These are phyloP conservation scores for Microtus montanus DNA, from an alignment of 2,113 vertebrate species.

Conservation along the genomic window DNA sequence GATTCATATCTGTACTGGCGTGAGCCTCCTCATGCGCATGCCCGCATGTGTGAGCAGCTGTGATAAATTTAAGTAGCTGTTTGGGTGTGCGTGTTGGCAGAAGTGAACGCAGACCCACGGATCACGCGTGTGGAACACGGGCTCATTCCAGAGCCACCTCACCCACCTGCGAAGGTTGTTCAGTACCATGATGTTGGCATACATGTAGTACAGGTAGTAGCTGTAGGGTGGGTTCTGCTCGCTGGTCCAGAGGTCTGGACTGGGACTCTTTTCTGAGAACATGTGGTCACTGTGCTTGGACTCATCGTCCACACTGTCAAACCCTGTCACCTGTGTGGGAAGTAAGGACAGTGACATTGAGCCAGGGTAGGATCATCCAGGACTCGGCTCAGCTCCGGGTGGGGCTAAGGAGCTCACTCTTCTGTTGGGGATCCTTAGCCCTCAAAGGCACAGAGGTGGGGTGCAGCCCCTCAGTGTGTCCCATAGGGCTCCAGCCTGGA, in stretches of 20 bases:
- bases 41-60: rapidly evolving
- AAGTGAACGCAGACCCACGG: neutral
- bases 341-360: neutral
- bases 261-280: constrained; percentile 97
- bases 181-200: constrained; percentile 98
- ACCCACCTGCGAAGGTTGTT: constrained; percentile 97
- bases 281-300: constrained; percentile 98
- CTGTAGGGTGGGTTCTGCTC: constrained; percentile 97
- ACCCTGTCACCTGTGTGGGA: constrained; percentile 93
- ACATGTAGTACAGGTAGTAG: constrained; percentile 99
- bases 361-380: neutral
- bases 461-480: neutral
- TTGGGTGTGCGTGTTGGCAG: neutral
- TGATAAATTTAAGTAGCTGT: neutral
- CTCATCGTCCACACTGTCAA: constrained; percentile 99
- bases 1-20: too few relatives aligned
- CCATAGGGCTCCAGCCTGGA: neutral
- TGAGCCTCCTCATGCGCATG: neutral
- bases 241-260: constrained; percentile 92
- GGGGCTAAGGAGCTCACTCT: neutral
- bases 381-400: neutral
- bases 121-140: neutral
- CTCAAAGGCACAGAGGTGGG: neutral
- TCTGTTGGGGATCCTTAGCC: neutral
- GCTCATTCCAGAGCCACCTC: neutral